Evolutionary conservation across 2,888 invertebrate species (phyloP).

Genomic region (Polydrusus cervinus): DNA sequence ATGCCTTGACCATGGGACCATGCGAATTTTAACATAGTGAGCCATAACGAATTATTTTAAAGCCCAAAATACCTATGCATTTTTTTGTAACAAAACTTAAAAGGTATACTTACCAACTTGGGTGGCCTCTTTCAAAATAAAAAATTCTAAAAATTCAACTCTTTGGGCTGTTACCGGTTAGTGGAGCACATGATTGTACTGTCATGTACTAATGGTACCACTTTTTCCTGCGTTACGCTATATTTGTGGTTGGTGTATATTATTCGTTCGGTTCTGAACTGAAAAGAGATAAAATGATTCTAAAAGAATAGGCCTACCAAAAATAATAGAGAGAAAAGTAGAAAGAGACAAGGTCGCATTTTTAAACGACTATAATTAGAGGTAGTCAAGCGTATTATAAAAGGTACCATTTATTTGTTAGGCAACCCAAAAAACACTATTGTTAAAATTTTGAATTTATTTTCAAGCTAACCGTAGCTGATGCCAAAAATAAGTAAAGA

Average conservation of each 20-base stretch:
- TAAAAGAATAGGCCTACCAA: not conserved
- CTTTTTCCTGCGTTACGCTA: constrained; percentile 20
- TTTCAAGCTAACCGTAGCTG: too few relatives aligned
- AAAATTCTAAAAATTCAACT: not conserved
- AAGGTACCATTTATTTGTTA: not conserved
- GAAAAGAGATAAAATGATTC: not conserved
- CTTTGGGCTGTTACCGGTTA: constrained; percentile 18
- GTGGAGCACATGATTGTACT: constrained; percentile 36
- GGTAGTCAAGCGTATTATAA: not conserved
- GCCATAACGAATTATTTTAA: too few relatives aligned
- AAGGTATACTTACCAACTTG: constrained; percentile 6
- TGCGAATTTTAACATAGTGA: too few relatives aligned
- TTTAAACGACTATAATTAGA: not conserved
- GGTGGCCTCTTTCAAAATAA: not conserved
- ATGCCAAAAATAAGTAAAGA: too few relatives aligned
- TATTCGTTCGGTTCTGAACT: not conserved
- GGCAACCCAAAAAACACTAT: constrained; percentile 1
- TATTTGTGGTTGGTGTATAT: constrained; percentile 7
- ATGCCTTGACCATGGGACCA: too few relatives aligned
- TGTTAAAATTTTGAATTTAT: too few relatives aligned
- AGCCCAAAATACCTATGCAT: not conserved
- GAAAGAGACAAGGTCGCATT: not conserved
- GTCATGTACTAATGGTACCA: constrained; percentile 6
- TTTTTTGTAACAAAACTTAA: not conserved
- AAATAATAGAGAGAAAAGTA: not conserved